Evolutionary conservation across 2,113 vertebrate genomes (phyloP).

Genomic region (Sphyrna mokarran): DNA sequence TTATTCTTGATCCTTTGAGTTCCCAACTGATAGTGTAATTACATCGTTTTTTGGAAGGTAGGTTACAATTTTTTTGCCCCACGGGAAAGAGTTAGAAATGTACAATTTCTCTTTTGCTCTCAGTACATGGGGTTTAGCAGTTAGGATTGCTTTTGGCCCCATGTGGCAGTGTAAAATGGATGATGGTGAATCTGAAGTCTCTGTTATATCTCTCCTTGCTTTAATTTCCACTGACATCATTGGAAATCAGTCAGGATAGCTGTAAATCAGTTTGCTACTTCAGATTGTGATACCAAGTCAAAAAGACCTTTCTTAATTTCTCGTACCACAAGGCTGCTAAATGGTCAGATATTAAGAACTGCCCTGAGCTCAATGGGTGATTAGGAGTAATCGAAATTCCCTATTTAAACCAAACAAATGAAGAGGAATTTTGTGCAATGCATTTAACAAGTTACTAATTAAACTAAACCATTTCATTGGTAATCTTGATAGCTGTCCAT

Average conservation of each 20-base stretch:
- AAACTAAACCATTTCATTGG: background rate
- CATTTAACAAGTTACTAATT: background rate
- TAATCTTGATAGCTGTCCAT: background rate
- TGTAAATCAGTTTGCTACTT: background rate
- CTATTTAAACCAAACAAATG: background rate
- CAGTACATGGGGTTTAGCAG: background rate
- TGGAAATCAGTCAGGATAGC: slow-evolving; percentile 11
- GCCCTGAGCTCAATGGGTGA: background rate
- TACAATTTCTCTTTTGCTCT: background rate
- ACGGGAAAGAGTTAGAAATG: background rate
- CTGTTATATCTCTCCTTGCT: background rate
- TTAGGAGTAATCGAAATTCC: background rate
- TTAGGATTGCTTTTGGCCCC: background rate
- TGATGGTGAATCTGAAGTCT: background rate
- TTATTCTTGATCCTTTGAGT: background rate
- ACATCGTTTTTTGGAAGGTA: background rate
- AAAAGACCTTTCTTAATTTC: background rate
- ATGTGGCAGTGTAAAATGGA: background rate
- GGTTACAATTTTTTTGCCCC: background rate
- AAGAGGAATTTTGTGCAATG: background rate
- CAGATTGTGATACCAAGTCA: background rate
- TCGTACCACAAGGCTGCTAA: background rate
- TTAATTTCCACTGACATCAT: background rate
- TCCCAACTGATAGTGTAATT: no score
- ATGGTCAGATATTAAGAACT: background rate